Conservation (phyloP, 2,797 vertebrate species). For the Onychomys leucogaster region DNA sequence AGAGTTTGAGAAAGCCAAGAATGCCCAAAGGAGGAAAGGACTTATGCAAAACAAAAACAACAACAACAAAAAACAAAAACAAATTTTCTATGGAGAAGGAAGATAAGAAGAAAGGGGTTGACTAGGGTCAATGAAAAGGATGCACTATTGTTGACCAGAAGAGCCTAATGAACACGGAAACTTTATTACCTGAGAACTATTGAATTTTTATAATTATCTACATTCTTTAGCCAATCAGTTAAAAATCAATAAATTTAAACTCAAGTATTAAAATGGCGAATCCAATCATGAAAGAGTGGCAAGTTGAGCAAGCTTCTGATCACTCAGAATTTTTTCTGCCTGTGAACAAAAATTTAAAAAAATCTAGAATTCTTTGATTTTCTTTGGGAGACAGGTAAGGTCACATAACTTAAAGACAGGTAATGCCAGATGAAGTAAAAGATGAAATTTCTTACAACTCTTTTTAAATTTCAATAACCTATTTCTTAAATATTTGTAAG, state of each 20-base stretch:
- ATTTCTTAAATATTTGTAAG: constrained; percentile 51
- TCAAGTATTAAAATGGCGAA: background rate
- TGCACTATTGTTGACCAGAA: background rate
- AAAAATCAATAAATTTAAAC: background rate
- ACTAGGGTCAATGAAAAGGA: background rate
- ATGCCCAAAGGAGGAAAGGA: background rate
- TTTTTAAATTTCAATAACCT: constrained; percentile 30
- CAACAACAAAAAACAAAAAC: too few species aligned
- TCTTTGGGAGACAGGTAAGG: background rate
- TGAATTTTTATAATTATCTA: constrained; percentile 7
- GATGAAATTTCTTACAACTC: background rate
- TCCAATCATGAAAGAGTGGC: background rate
- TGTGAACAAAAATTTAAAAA: background rate
- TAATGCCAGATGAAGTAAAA: background rate
- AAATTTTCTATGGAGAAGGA: background rate
- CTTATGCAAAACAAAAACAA: background rate
- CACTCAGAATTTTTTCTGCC: background rate
- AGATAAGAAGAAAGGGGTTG: background rate
- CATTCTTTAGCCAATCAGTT: background rate
- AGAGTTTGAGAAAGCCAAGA: background rate
- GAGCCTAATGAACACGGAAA: background rate
- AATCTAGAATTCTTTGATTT: background rate
- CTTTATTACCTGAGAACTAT: background rate
- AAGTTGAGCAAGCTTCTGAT: background rate
- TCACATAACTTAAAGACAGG: background rate